phyloP scores from a whole-genome alignment of 2,113 vertebrate genomes.

The Panthera uncia region DNA sequence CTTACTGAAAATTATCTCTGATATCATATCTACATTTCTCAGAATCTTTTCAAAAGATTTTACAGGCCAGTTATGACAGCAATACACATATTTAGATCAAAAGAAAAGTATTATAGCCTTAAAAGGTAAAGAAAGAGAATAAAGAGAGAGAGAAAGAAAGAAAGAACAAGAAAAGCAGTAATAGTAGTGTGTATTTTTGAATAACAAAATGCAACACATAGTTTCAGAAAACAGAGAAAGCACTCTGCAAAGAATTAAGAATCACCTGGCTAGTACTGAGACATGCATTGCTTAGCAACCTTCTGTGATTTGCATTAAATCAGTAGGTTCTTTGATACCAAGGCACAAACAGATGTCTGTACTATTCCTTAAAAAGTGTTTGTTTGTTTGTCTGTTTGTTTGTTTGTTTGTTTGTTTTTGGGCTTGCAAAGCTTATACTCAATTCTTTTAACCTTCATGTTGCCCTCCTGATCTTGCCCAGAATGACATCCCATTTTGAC shows the following conservation, averaged over 20 bases:
- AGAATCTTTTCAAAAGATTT: background rate
- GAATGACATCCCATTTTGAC: background rate
- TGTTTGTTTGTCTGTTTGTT: background rate
- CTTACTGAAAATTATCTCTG: conserved; percentile 11
- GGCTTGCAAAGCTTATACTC: background rate
- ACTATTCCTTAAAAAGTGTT: background rate
- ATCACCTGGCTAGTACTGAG: background rate
- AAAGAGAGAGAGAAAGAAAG: background rate
- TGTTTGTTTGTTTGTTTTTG: background rate
- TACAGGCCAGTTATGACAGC: background rate
- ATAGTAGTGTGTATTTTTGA: background rate
- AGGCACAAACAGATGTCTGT: background rate
- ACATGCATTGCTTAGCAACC: background rate
- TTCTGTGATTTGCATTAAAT: conserved; percentile 21
- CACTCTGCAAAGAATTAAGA: conserved; percentile 8
- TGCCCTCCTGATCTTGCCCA: background rate
- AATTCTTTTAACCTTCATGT: background rate
- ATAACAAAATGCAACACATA: background rate
- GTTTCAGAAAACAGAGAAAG: background rate
- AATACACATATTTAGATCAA: background rate
- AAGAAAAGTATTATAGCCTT: background rate
- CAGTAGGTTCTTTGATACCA: background rate
- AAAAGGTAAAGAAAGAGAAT: background rate
- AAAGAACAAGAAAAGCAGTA: background rate
- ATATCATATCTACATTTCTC: background rate